A percentile compares a stretch with the other conserved stretches of the same genome.
phyloP scores from a whole-genome alignment of 2,888 invertebrate genomes.

The Achlya flavicornis region DNA sequence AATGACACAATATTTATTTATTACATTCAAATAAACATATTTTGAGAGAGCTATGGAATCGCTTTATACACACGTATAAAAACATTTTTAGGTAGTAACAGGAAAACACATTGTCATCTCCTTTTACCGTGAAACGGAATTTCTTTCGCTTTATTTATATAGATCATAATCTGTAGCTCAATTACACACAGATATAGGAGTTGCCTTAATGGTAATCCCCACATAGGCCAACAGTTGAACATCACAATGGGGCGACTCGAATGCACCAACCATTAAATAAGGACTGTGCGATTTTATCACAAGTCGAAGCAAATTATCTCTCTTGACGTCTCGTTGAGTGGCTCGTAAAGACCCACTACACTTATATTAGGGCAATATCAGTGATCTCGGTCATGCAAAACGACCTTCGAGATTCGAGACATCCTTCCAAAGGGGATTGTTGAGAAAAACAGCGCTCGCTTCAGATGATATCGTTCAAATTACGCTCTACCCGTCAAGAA shows the following conservation, averaged over 20 bases:
- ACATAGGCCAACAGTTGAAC: constrained; percentile 48
- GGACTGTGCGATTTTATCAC: constrained; percentile 65
- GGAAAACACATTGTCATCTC: background rate
- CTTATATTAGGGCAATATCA: constrained; percentile 70
- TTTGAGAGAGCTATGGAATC: too few species aligned
- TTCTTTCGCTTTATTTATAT: constrained; percentile 22
- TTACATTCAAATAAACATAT: too few species aligned
- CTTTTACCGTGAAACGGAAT: background rate
- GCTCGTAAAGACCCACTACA: constrained; percentile 68
- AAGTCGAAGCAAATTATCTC: constrained; percentile 70
- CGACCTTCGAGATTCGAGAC: constrained; percentile 53
- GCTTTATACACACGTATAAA: too few species aligned
- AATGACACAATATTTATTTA: too few species aligned
- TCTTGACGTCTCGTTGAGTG: constrained; percentile 52
- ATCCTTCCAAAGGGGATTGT: constrained; percentile 43
- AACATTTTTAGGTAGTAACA: too few species aligned
- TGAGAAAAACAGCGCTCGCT: constrained; percentile 39
- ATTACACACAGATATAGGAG: constrained; percentile 26
- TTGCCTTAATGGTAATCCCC: constrained; percentile 40
- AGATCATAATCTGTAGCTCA: constrained; percentile 31
- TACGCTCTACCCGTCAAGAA: constrained; percentile 26
- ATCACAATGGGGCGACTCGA: constrained; percentile 52
- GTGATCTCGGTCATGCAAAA: constrained; percentile 68
- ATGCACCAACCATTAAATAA: constrained; percentile 50
- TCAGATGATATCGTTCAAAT: constrained; percentile 48